Conservation (phyloP, 1,140 invertebrate genomes). For the Drosophila rhopaloa region DNA sequence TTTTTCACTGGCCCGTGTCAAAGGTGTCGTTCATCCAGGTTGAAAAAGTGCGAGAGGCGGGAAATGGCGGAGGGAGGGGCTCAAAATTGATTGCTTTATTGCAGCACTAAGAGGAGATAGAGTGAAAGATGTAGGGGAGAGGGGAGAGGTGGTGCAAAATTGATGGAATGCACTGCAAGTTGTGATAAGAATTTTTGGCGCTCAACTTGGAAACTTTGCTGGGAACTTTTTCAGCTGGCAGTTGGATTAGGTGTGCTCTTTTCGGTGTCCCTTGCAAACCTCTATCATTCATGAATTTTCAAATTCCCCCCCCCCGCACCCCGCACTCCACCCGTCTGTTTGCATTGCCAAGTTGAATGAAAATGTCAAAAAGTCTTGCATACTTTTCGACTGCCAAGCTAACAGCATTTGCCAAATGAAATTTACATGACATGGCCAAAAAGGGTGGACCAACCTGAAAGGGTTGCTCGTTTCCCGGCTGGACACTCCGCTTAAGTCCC, state of each 20-base stretch:
- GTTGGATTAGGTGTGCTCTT: constrained; percentile 35
- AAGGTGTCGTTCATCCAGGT: constrained; percentile 68
- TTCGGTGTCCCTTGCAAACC: background rate
- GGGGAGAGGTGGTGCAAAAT: constrained; percentile 50
- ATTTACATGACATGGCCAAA: constrained; percentile 65
- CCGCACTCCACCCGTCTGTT: constrained; percentile 18
- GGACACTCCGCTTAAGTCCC: constrained; percentile 25
- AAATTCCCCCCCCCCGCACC: background rate
- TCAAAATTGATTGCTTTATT: constrained; percentile 79
- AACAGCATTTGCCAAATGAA: constrained; percentile 72
- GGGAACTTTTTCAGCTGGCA: constrained; percentile 52
- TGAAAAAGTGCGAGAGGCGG: background rate
- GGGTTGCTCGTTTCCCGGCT: constrained; percentile 15
- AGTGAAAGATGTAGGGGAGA: background rate
- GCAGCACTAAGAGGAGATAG: constrained; percentile 30
- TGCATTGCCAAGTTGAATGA: constrained; percentile 63
- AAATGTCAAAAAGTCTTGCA: constrained; percentile 67
- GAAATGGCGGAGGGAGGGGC: background rate
- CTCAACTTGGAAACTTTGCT: constrained; percentile 59
- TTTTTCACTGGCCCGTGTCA: constrained; percentile 56
- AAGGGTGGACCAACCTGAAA: constrained; percentile 15
- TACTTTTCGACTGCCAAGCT: constrained; percentile 55
- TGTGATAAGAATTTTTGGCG: constrained; percentile 68
- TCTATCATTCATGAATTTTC: constrained; percentile 33
- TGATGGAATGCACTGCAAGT: constrained; percentile 64